Percentiles rank a stretch among this genome's conserved stretches.
These are phyloP conservation scores for Acanthosepion esculentum DNA, from an alignment of 2,888 invertebrate genomes.

Conservation along the genomic window DNA sequence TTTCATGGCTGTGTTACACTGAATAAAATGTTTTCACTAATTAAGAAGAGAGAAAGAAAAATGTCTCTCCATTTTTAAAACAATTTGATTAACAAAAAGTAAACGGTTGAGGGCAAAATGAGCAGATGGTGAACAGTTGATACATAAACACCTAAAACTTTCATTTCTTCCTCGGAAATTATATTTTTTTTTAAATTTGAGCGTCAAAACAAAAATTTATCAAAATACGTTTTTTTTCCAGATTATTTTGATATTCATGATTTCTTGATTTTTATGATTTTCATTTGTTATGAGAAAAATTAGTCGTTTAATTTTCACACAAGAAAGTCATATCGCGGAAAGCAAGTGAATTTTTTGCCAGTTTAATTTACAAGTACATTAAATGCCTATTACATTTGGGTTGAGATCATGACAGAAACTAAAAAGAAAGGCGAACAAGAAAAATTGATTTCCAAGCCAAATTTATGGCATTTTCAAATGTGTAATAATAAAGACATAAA, in stretches of 20 bases:
- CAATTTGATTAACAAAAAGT: background rate
- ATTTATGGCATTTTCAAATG: background rate
- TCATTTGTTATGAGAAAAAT: background rate
- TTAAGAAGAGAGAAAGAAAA: background rate
- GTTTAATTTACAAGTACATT: background rate
- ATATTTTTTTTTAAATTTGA: background rate
- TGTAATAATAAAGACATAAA: background rate
- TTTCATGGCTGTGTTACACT: background rate
- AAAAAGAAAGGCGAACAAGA: background rate
- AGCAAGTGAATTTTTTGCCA: background rate
- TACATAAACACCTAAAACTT: background rate
- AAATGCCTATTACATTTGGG: background rate
- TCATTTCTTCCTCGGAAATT: background rate
- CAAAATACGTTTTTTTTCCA: background rate
- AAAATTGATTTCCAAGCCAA: background rate
- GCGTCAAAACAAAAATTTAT: background rate
- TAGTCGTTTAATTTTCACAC: background rate
- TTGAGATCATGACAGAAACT: background rate
- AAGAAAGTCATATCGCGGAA: background rate
- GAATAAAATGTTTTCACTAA: background rate
- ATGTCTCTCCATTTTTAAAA: background rate
- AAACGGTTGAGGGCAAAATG: background rate
- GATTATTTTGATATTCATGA: background rate
- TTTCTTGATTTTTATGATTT: background rate
- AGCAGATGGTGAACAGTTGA: background rate